phyloP scores from a whole-genome alignment of 1,140 invertebrate genomes.

The Sycophila sp. region DNA sequence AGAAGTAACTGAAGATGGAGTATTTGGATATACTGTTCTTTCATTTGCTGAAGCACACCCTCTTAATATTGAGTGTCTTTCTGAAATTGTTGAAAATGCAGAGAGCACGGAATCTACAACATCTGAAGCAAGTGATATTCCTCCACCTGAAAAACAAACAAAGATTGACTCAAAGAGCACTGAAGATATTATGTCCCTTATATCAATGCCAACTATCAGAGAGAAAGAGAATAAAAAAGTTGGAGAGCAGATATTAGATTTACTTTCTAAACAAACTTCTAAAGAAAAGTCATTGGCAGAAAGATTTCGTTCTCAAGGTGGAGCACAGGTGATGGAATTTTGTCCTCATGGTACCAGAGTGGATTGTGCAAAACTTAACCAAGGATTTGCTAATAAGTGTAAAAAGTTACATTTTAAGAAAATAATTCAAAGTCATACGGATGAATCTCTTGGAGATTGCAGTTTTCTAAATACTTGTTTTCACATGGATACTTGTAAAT shows the following conservation, averaged over 20 bases:
- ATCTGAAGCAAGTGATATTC: constrained; percentile 55
- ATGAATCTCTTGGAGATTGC: constrained; percentile 95
- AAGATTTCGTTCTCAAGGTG: constrained; percentile 94
- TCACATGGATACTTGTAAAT: constrained; percentile 99
- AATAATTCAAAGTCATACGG: constrained; percentile 96
- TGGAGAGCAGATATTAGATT: constrained; percentile 94
- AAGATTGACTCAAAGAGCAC: constrained; percentile 57
- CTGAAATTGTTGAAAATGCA: constrained; percentile 49
- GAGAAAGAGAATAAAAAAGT: constrained; percentile 96
- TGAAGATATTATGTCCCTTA: constrained; percentile 74
- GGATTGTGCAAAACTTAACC: constrained; percentile 81
- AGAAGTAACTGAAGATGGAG: constrained; percentile 62
- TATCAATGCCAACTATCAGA: constrained; percentile 92
- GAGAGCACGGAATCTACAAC: constrained; percentile 50
- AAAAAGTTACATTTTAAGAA: constrained; percentile 96
- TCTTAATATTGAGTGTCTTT: constrained; percentile 43
- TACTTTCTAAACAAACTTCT: constrained; percentile 94
- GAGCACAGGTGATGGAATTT: constrained; percentile 94
- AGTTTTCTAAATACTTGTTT: constrained; percentile 99
- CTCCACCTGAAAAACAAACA: constrained; percentile 52
- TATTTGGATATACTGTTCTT: constrained; percentile 62
- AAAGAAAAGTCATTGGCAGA: constrained; percentile 94
- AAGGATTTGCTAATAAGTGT: constrained; percentile 72
- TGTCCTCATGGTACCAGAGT: constrained; percentile 93
- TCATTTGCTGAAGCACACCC: constrained; percentile 57